These are phyloP conservation scores for Sialis lutaria DNA, from an alignment of 2,888 invertebrate genomes.

Conservation along the genomic window DNA sequence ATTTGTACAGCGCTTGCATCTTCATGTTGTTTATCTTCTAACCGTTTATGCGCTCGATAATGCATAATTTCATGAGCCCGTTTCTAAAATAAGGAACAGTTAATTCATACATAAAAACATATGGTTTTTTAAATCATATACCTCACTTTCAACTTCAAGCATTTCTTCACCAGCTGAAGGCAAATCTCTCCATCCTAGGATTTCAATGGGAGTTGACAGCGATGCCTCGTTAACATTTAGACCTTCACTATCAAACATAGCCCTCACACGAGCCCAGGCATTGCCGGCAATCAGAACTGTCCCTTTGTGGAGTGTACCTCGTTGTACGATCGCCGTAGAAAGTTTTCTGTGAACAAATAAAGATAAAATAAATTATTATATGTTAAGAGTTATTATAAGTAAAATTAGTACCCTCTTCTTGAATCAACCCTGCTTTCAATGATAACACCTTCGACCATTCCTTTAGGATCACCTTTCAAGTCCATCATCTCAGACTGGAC, in stretches of 20 bases:
- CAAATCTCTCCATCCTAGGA: conserved; percentile 81
- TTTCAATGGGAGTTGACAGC: conserved; percentile 70
- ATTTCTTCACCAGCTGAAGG: conserved; percentile 81
- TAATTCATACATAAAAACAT: neutral
- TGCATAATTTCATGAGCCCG: conserved; percentile 47
- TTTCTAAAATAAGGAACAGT: conserved; percentile 27
- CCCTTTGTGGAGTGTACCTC: conserved; percentile 70
- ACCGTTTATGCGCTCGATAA: conserved; percentile 40
- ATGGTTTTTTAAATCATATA: conserved; percentile 15
- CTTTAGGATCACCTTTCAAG: conserved; percentile 66
- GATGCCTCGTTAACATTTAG: conserved; percentile 42
- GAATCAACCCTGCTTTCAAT: conserved; percentile 66
- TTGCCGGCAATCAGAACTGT: conserved; percentile 64
- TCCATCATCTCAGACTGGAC: conserved; percentile 76
- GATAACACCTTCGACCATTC: conserved; percentile 75
- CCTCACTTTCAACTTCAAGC: conserved; percentile 66
- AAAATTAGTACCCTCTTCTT: conserved; percentile 37
- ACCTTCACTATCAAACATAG: conserved; percentile 64
- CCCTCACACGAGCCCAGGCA: conserved; percentile 69
- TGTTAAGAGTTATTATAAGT: neutral
- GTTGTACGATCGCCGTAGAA: conserved; percentile 66
- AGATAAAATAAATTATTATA: neutral
- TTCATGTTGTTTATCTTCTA: conserved; percentile 40
- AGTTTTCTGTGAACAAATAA: conserved; percentile 40
- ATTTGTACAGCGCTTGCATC: conserved; percentile 43